Percentiles rank a stretch among this genome's conserved stretches.
Conservation (phyloP, 37 sponge, comb jelly and placozoan genomes). For the Hormiphora californensis region DNA sequence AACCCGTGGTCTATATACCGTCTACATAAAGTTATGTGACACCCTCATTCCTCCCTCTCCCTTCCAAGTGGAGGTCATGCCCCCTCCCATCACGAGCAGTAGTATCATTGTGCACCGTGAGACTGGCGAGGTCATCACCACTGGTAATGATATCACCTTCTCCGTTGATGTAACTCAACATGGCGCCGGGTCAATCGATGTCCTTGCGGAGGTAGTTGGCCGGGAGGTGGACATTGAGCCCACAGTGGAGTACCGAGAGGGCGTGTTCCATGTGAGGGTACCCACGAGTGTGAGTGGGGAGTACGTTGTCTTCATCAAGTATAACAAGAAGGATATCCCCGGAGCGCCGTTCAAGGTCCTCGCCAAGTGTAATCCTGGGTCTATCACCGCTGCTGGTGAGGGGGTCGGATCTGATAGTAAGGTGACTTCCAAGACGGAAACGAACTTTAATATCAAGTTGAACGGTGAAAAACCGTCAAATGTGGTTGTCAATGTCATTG, state of each 20-base stretch:
- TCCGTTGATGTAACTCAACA: background rate
- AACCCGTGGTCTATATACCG: background rate
- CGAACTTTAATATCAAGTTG: background rate
- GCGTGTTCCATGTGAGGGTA: background rate
- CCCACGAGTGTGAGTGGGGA: background rate
- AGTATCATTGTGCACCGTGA: background rate
- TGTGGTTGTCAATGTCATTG: background rate
- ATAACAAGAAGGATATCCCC: background rate
- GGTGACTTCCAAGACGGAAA: background rate
- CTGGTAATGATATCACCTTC: background rate
- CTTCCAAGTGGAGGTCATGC: background rate
- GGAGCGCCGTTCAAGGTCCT: background rate
- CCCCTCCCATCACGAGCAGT: background rate
- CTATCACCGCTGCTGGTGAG: background rate
- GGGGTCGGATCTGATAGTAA: background rate
- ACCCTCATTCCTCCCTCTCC: background rate
- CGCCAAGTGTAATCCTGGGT: background rate
- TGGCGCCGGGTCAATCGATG: background rate
- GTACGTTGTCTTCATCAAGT: background rate
- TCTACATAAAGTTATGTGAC: background rate
- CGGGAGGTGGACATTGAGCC: background rate
- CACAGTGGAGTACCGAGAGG: background rate
- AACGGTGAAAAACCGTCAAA: background rate
- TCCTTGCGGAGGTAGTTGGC: background rate
- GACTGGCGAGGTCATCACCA: background rate